Conservation (phyloP, 2,113 vertebrate species). For the Phrynosoma platyrhinos region DNA sequence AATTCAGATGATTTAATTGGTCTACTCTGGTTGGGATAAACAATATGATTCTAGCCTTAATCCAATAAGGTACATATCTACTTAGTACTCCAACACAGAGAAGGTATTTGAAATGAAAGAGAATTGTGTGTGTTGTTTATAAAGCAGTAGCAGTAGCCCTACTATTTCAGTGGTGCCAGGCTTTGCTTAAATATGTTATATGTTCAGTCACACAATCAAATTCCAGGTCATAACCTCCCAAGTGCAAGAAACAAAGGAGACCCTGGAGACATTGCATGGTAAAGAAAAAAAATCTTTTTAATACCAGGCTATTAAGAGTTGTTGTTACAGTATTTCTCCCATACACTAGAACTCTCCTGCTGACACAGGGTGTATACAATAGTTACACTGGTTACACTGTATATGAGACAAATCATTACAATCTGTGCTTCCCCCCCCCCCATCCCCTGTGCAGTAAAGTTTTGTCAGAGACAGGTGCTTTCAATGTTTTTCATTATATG, state of each 20-base stretch:
- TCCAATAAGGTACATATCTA: neutral
- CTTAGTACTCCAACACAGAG: neutral
- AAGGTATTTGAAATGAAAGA: neutral
- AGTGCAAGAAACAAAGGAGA: constrained; percentile 37
- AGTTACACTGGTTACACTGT: constrained; percentile 43
- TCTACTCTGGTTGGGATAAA: too few species aligned
- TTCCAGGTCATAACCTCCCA: neutral
- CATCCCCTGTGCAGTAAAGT: constrained; percentile 49
- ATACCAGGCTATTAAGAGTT: constrained; percentile 66
- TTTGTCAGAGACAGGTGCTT: constrained; percentile 1
- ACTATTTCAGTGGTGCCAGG: neutral
- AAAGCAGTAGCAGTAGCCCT: neutral
- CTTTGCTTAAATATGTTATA: neutral
- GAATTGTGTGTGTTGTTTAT: neutral
- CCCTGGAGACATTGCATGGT: constrained; percentile 43
- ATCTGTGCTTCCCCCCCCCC: constrained; percentile 49
- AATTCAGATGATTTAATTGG: too few species aligned
- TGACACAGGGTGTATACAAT: constrained; percentile 26
- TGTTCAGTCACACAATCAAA: too few species aligned
- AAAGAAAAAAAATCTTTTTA: constrained; percentile 79
- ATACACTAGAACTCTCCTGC: constrained; percentile 40
- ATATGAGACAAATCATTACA: constrained; percentile 41
- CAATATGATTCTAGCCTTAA: neutral
- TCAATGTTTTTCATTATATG: neutral
- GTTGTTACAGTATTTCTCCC: constrained; percentile 55